Base-by-base conservation (phyloP, 1,140 invertebrate species). In the Hycleus phaleratus region DNA sequence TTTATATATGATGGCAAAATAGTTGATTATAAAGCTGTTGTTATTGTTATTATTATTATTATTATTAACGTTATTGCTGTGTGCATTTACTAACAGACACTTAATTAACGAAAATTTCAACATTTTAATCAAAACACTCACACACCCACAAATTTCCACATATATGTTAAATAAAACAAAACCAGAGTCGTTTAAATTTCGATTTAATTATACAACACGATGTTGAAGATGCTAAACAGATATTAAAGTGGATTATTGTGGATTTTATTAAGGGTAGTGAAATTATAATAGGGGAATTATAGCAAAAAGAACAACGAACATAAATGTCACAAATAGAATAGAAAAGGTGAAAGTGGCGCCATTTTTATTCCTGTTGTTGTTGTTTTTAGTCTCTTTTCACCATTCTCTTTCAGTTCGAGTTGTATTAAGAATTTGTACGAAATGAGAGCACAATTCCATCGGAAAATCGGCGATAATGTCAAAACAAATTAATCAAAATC, bases 271-370 rank as follows among this genome's bases (percentile, higher is more conserved):
- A 7, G 40, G 60, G 60, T 32, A 32, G 32, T 32, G 32, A 59
- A 60, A 59, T 63, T 59, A 62, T 62, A 60, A 18, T 50, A 3
- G 50, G 54, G 62, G 62, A 63, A 52, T 53, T 60, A 60, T 65
- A 67, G 56, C 60, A 63, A 18, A 18, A 18, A 18, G 18, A 18
- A 18, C 18, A 18, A 18, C 18, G 18, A 18, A 18, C 59, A 53
- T 56, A 65, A 67, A 67, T 67, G 65, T 67, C 65, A 67, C 43
- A 56, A 59, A 42, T 52, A 45, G 40, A 7, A 49, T 46, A 57
- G 58, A 56, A 61, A 64, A 63, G 55, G 62, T 60, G 53, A 58
- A 47, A 32, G 32, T 32, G 32, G 32, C 32, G 32, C 32, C 32
- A 32, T 32, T 32, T 32, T 32, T 32, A 32, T 32, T 32, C 32